Evolutionary conservation across 2,113 vertebrate genomes (phyloP).

Genomic region (Coptodon rendalli): DNA sequence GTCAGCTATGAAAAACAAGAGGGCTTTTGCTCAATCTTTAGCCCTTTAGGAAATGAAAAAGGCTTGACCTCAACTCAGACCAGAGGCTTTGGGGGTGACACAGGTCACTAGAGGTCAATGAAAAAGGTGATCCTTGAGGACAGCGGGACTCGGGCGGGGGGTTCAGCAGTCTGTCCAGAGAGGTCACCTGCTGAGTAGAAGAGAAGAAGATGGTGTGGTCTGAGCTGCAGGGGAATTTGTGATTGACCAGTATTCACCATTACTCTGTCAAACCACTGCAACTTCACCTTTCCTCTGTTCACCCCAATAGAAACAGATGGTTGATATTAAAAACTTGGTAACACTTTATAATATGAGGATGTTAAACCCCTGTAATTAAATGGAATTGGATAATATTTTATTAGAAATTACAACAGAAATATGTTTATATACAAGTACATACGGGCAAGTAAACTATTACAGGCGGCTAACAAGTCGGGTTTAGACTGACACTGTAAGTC

Average conservation of each 20-base stretch:
- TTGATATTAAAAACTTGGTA: neutral
- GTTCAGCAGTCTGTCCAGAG: neutral
- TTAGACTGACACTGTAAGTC: neutral
- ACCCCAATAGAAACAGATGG: neutral
- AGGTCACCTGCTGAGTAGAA: neutral
- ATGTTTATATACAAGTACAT: neutral
- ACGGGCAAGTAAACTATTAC: neutral
- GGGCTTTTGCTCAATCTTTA: slow-evolving; percentile 42
- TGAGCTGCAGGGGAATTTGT: neutral
- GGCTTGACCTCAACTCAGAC: slow-evolving; percentile 31
- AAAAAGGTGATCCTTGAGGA: slow-evolving; percentile 31
- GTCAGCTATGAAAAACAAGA: slow-evolving; percentile 20
- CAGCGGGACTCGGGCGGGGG: neutral
- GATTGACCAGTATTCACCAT: neutral
- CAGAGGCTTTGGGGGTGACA: slow-evolving; percentile 53
- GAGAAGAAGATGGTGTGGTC: neutral
- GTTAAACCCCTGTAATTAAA: neutral
- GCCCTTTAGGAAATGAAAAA: slow-evolving; percentile 23
- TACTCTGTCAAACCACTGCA: neutral
- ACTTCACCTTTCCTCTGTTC: neutral
- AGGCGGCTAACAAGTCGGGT: neutral
- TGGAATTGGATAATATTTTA: neutral
- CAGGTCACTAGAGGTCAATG: slow-evolving; percentile 52
- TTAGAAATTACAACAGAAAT: neutral
- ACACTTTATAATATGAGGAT: neutral